Base-by-base conservation (phyloP, 2,113 vertebrate species). In the Epinephelus fuscoguttatus region DNA sequence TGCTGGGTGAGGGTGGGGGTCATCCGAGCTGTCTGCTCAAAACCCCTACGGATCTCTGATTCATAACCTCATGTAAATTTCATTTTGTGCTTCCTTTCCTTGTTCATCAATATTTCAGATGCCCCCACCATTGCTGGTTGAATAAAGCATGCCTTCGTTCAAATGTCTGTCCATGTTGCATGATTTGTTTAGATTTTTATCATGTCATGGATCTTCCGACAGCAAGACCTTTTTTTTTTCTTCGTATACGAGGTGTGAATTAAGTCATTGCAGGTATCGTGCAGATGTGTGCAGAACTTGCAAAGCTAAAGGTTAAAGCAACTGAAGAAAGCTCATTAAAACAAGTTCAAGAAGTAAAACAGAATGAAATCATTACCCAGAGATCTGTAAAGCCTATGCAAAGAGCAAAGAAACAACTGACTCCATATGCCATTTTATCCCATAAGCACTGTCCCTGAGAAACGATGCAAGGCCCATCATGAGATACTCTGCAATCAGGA, bases 11-110 rank as follows among this genome's bases (percentile, higher is more conserved):
- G n/a, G 61, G 45, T 27, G 45, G 45, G 70, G 50, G 52, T 80
- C 50, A 56, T n/a, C 21, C 19, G 18, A 12, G 17, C 49, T 25
- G 61, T 74, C 70, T 66, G 37, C 55, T 71, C 15, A 33, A 84
- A 86, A 76, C 66, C 50, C 78, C 82, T 17, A 17, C 18, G 23
- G 70, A 82, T 84, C 57, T 84, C 80, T 90, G 89, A 93, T 89
- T 91, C 85, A 89, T 86, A 84, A 85, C 73, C 78, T 88, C 81
- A 82, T 88, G 76, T 79, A 91, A 85, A 93, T 92, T 85, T 91
- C 7, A 93, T 89, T 89, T 69, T 66, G 66, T 77, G 76, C 78
- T 85, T 83, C 63, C 69, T 84, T 86, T 86, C 42, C n/a, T 27
- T 59, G 40, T 73, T 82, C 81, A 92, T 92, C n/a, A 88, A 82